Conservation (phyloP, 1,140 invertebrate genomes). For the Wasmannia auropunctata region DNA sequence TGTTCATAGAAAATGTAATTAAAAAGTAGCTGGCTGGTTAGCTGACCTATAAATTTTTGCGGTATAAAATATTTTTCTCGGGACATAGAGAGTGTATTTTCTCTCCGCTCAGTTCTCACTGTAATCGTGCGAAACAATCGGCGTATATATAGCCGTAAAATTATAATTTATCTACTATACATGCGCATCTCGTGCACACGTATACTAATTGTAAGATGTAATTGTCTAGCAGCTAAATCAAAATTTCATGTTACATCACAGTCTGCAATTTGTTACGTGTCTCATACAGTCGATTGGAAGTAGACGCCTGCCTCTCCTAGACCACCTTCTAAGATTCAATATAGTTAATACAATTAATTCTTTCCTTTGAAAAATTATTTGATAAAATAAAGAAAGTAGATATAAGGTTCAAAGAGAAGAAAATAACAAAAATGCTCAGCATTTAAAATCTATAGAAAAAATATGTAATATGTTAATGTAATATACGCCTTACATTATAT, state of each 20-base stretch:
- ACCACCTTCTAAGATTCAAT: neutral
- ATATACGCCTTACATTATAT: too few relatives aligned
- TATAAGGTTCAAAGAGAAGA: neutral
- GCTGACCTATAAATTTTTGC: neutral
- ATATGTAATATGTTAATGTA: neutral
- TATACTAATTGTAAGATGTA: constrained; percentile 52
- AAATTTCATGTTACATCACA: constrained; percentile 76
- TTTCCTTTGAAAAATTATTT: neutral
- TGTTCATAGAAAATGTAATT: constrained; percentile 63
- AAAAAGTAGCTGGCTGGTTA: neutral
- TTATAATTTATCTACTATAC: constrained; percentile 61
- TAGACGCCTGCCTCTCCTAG: neutral
- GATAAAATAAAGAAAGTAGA: neutral
- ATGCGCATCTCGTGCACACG: neutral
- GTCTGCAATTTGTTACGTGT: constrained; percentile 65
- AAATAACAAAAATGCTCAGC: neutral
- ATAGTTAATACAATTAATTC: neutral
- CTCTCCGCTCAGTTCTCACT: neutral
- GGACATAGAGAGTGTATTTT: constrained; percentile 5
- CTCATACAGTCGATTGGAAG: constrained; percentile 44
- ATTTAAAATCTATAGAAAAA: neutral
- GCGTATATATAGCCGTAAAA: constrained; percentile 16
- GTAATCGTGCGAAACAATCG: neutral
- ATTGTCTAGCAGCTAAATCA: constrained; percentile 64
- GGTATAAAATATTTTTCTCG: constrained; percentile 61